Evolutionary conservation across 2,113 vertebrate genomes (phyloP), one percentile per base, ranked within the genome.

Genomic region (Ammodytes marinus): DNA sequence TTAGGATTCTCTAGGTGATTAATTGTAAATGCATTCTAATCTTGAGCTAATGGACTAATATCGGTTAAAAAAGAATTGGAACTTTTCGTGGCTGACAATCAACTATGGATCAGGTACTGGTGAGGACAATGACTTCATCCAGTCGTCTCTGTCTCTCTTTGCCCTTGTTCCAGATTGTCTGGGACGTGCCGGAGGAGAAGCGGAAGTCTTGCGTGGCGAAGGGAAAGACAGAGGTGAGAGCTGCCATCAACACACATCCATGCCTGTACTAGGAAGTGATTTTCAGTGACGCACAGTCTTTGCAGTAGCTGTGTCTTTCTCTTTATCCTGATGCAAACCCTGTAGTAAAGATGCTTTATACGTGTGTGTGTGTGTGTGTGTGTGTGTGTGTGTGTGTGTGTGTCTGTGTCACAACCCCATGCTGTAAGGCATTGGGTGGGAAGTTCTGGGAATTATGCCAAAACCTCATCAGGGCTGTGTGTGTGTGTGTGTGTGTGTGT

Each of bases 201-300:
- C 95, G 90, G 86, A 90, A 42, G 19, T 95, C 94, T 27, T 97
- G 97, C 81, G 94, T 91, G 69, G 91, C 83, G 10, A 97, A 97
- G 75, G 97, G 97, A 83, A 97, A 97, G 84, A 96, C 94, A 1
- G 93, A 97, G 96, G 97, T 96, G 71, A 94, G 93, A 61, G 13
- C 8, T n/a, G 9, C 37, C 37, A 14, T 5, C 37, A 13, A 2
- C 37, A 55, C n/a, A 17, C 46, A 40, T 60, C 10, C 1, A 37
- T 19, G 39, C 15, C 43, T 19, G 58, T 40, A 5, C 27, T 7
- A 8, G 8, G n/a, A 46, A 13, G 43, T 3, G 13, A 63, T 53
- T 63, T 43, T 15, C 12, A 27, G 35, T 55, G 69, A 49, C 39
- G 66, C 57, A 45, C 40, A 49, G 35, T 59, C n/a, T 66, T 66